These are phyloP conservation scores for Mustelus asterias DNA, from an alignment of 2,113 vertebrate species.

Conservation along the genomic window DNA sequence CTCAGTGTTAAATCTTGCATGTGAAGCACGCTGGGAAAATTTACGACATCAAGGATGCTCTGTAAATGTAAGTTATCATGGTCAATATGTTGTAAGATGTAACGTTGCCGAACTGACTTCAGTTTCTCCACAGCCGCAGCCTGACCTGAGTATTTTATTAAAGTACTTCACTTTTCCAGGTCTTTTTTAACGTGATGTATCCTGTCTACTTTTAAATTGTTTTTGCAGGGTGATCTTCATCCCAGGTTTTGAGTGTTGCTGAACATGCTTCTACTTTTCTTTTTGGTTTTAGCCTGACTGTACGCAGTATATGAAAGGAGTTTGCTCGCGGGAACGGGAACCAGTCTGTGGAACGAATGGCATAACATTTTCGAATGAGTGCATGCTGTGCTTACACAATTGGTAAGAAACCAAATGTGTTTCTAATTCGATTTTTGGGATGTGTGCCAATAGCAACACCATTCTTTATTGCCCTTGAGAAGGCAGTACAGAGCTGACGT, in stretches of 20 bases:
- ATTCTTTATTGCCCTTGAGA: background rate
- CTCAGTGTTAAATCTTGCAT: background rate
- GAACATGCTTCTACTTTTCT: background rate
- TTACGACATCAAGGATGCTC: background rate
- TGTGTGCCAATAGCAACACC: background rate
- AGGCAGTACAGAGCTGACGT: background rate
- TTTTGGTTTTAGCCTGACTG: slow-evolving; percentile 16
- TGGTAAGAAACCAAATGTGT: background rate
- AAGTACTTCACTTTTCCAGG: background rate
- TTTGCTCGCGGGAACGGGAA: background rate
- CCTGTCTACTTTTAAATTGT: background rate
- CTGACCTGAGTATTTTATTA: background rate
- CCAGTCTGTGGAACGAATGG: slow-evolving; percentile 23
- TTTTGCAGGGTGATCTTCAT: background rate
- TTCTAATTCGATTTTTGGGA: background rate
- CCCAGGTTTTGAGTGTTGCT: background rate
- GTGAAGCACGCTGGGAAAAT: background rate
- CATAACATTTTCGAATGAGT: background rate
- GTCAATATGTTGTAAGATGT: background rate
- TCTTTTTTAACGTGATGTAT: background rate
- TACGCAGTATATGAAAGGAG: background rate
- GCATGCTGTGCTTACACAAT: slow-evolving; percentile 4
- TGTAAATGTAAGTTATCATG: background rate
- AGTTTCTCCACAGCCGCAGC: background rate
- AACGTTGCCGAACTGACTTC: background rate